Evolutionary conservation across 2,797 vertebrate genomes (phyloP).

Genomic region (Kryptolebias ocellatus): DNA sequence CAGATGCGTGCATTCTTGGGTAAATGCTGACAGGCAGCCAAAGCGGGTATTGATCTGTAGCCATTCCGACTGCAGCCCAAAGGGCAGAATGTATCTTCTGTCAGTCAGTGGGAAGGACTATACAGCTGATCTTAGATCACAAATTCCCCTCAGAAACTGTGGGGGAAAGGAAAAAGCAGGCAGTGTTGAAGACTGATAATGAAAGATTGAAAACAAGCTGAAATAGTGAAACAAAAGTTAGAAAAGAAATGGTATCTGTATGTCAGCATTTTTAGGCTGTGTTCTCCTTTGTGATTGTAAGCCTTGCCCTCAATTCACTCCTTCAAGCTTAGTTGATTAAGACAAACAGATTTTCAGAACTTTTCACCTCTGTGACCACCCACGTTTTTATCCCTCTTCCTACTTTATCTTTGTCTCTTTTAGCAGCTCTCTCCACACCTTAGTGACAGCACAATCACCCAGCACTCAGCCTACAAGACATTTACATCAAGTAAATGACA

Average conservation of each 20-base stretch:
- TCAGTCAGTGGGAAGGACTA: slow-evolving; percentile 71
- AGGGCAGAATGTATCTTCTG: slow-evolving; percentile 74
- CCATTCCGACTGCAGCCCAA: slow-evolving; percentile 65
- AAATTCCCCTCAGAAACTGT: slow-evolving; percentile 48
- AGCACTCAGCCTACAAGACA: slow-evolving; percentile 10
- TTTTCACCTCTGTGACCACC: slow-evolving; percentile 65
- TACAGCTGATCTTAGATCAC: slow-evolving; percentile 70
- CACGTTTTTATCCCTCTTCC: slow-evolving; percentile 7
- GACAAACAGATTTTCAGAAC: slow-evolving; percentile 59
- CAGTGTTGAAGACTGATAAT: slow-evolving; percentile 4
- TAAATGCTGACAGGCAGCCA: slow-evolving; percentile 69
- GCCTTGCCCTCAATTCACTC: slow-evolving; percentile 11
- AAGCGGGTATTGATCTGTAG: slow-evolving; percentile 74
- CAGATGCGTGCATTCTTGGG: slow-evolving; percentile 27
- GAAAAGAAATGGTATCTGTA: slow-evolving; percentile 4
- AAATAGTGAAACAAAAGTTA: slow-evolving; percentile 35
- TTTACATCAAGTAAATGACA: slow-evolving; percentile 33
- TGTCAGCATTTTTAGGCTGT: neutral
- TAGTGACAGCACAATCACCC: slow-evolving; percentile 52
- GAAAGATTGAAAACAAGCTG: slow-evolving; percentile 31
- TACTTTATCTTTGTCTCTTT: slow-evolving; percentile 10
- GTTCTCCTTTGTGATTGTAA: slow-evolving; percentile 5
- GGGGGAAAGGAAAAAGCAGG: neutral
- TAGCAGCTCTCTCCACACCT: slow-evolving; percentile 43
- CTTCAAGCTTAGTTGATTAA: slow-evolving; percentile 52